Base-by-base conservation (phyloP, 2,797 vertebrate genomes). In the Acipenser ruthenus region DNA sequence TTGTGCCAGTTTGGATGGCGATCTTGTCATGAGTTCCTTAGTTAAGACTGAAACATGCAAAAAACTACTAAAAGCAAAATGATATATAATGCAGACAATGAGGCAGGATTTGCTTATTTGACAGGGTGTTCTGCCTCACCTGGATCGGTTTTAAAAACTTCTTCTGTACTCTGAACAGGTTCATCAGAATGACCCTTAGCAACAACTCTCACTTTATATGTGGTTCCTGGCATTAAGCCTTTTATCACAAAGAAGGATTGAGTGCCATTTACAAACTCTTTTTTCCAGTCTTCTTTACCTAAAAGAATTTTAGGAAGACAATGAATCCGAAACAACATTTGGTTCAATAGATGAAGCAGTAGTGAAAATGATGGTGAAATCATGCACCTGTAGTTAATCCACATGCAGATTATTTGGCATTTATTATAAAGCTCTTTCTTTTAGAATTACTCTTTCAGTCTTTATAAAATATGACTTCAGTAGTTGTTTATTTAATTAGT, bases 231-330 rank as follows among this genome's bases (percentile, higher is more conserved):
- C 83, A 93, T 94, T 88, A 97, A 89, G 84, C 89, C 88, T 81
- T 91, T 96, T 88, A 98, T 93, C 80, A 91, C 78, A 90, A 92
- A 37, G 23, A 37, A 84, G 88, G 88, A 92, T 86, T 89, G 86
- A 90, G 94, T 94, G 92, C 89, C 87, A 87, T 95, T 97, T 89
- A 94, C 88, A 80, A 78, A 87, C 90, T 95, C 91, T 90, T 86
- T 94, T 85, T 90, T 91, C 94, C 93, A 93, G 79, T 94, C 90
- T 89, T 93, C 91, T 88, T 92, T 91, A 90, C 93, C 94, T 97
- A 93, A 74, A 87, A 88, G 88, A 88, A 88, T 88, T 89, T 89
- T 79, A 87, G 78, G 84, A 79, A 93, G 84, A 94, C 80, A 91
- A 87, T 83, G 80, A 70, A 78, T 81, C 81, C 85, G 82, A 86